Conservation (phyloP, 2,113 vertebrate genomes). For the Orientallactaga bullata region DNA sequence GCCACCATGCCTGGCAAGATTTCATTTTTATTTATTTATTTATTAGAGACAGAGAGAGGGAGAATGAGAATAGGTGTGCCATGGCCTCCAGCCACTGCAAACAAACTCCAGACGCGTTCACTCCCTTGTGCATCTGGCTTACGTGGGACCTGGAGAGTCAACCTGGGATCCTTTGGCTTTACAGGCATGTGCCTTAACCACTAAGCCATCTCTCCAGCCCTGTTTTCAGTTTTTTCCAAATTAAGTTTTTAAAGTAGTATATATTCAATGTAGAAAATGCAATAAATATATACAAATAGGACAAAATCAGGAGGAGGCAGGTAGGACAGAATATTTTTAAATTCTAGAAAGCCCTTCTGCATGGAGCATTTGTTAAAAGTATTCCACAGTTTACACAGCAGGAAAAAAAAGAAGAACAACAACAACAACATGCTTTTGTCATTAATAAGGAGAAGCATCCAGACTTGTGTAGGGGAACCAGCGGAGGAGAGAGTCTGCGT, state of each 20-base stretch:
- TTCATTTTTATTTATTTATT: too few relatives aligned
- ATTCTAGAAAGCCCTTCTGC: neutral
- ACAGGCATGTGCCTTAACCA: too few relatives aligned
- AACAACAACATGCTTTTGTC: neutral
- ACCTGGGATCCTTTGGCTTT: too few relatives aligned
- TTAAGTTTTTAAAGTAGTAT: slow-evolving; percentile 15
- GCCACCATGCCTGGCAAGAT: too few relatives aligned
- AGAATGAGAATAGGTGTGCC: too few relatives aligned
- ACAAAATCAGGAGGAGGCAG: neutral
- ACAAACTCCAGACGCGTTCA: too few relatives aligned
- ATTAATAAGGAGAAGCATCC: neutral
- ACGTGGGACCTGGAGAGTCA: too few relatives aligned
- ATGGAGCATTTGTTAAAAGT: neutral
- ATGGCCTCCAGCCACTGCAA: too few relatives aligned
- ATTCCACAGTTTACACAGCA: neutral
- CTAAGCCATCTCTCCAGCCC: too few relatives aligned
- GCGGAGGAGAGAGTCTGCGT: neutral
- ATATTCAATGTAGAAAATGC: neutral
- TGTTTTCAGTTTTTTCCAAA: neutral
- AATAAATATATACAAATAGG: neutral
- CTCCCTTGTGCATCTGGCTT: too few relatives aligned
- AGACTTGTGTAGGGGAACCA: neutral
- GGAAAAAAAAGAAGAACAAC: too few relatives aligned
- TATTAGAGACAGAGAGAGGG: too few relatives aligned
- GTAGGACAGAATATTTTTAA: neutral